A percentile compares a stretch with the other conserved stretches of the same genome.
Evolutionary conservation across 2,113 vertebrate genomes (phyloP).

Genomic region (Poecilia latipinna): DNA sequence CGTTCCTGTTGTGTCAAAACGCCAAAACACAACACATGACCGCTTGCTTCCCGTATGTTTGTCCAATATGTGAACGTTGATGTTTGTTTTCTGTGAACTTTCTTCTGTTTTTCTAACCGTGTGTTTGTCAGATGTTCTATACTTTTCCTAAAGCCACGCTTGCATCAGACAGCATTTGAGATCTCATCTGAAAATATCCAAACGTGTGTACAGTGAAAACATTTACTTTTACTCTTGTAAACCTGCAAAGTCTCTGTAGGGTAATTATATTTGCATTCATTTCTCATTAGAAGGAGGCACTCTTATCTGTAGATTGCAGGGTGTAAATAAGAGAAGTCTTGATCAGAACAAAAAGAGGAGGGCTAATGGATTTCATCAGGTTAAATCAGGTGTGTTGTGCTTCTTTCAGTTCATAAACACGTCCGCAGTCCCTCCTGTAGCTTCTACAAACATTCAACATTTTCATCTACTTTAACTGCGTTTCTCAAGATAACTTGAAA

Average conservation of each 20-base stretch:
- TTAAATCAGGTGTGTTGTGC: constrained; percentile 14
- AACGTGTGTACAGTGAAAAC: neutral
- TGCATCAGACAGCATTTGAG: constrained; percentile 7
- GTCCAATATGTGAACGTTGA: constrained; percentile 10
- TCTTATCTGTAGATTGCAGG: constrained; percentile 29
- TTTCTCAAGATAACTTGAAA: neutral
- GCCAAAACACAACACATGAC: constrained; percentile 19
- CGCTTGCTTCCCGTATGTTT: constrained; percentile 6
- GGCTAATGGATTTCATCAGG: constrained; percentile 40
- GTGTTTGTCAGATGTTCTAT: constrained; percentile 1
- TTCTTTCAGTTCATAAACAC: constrained; percentile 22
- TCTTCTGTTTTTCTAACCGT: neutral
- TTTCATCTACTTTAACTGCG: neutral
- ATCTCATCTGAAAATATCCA: constrained; percentile 4
- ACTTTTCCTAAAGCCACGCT: constrained; percentile 16
- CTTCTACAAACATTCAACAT: neutral
- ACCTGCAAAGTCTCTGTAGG: constrained; percentile 28
- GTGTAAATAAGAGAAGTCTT: constrained; percentile 25
- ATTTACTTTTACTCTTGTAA: constrained; percentile 12
- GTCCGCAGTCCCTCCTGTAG: neutral
- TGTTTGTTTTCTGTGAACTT: constrained; percentile 9
- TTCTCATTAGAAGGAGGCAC: constrained; percentile 23
- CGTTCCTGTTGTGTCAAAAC: constrained; percentile 27
- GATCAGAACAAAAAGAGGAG: constrained; percentile 31
- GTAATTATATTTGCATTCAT: constrained; percentile 27